Conservation (phyloP, 2,113 vertebrate species). For the Stercorarius parasiticus region DNA sequence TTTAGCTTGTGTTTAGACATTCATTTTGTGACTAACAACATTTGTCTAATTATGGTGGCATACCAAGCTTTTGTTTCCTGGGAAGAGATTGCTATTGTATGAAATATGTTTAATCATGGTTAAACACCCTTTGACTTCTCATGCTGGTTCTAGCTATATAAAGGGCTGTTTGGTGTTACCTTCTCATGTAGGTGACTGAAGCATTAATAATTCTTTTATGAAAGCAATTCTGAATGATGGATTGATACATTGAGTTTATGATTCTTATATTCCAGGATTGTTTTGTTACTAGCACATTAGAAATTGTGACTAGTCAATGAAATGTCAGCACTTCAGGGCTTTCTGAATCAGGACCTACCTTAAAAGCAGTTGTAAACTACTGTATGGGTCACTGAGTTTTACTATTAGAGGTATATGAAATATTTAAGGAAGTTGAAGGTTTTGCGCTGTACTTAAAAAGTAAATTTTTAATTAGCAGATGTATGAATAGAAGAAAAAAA, state of each 20-base stretch:
- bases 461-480: slow-evolving; percentile 4
- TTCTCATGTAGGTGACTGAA: background rate
- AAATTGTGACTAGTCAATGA: background rate
- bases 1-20: background rate
- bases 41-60: slow-evolving; percentile 22
- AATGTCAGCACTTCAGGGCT: background rate
- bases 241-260: background rate
- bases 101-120: background rate
- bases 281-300: background rate
- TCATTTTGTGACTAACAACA: background rate
- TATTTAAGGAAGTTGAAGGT: background rate
- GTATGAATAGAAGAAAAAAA: background rate
- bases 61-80: slow-evolving; percentile 12
- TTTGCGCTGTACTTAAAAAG: background rate
- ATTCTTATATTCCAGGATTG: background rate
- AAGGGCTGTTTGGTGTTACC: background rate
- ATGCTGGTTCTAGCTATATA: background rate
- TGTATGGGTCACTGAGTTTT: background rate
- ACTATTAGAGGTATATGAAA: background rate
- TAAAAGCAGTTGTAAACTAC: background rate
- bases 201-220: background rate
- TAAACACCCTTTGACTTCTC: background rate
- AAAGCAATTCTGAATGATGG: background rate
- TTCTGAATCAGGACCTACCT: background rate
- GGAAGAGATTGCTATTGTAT: background rate